Base-by-base conservation (phyloP, 2,888 invertebrate species). In the Congeria kusceri region DNA sequence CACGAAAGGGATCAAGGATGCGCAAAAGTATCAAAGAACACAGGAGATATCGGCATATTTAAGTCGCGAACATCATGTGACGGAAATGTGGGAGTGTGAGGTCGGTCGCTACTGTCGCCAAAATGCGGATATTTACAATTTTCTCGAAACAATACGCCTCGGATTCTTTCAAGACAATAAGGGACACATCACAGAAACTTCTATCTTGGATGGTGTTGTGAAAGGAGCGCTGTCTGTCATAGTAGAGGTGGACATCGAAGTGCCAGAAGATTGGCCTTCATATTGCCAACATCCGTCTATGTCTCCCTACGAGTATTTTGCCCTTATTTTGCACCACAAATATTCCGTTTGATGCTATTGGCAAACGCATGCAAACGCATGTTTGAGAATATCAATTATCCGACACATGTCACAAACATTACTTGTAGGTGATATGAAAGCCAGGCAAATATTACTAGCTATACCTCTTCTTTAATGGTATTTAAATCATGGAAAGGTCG, bases 41-140 rank as follows among this genome's bases (percentile, higher is more conserved):
- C 20, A 32, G 27, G 63, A 76, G n/a, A 75, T 29, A 5, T 63
- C 68, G 0, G 44, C 44, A 18, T 78, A 28, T 46, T 49, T 83
- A 15, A 70, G 59, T 56, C 18, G 28, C 46, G 49, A 29, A 13
- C 39, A 75, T 67, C 27, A 32, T 15, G 72, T 84, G 20, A 56
- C 76, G 20, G 77, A 70, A 53, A 81, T 81, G 64, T 81, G 79
- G 77, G 76, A 74, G 46, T 81, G 77, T 32, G 56, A 80, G 56
- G 76, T 70, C 46, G 61, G 67, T 4, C 53, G 70, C 32, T 73
- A 73, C 28, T 73, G 73, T 49, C 62, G 53, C 3, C 47, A 29
- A 23, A 69, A 63, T 27, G 69, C 75, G 18, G 27, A 64, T 64
- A 75, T 75, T 2, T 75, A 75, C 58, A 53, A n/a, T 1, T 56